phyloP scores from a whole-genome alignment of 2,113 vertebrate genomes.

The Brienomyrus brachyistius region DNA sequence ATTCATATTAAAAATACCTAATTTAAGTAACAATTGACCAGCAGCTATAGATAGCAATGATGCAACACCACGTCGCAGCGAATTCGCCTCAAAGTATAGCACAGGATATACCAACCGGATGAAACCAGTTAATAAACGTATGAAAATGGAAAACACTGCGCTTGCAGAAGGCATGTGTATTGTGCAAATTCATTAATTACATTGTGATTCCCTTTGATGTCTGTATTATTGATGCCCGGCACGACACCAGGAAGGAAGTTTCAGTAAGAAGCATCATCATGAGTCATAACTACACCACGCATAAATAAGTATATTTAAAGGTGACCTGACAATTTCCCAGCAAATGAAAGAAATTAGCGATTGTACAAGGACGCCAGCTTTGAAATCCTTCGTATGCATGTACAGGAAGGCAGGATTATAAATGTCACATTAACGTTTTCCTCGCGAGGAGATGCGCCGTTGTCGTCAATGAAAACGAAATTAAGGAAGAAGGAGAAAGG shows the following conservation, averaged over 20 bases:
- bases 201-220: neutral
- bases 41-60: neutral
- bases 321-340: neutral
- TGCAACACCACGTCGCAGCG: neutral
- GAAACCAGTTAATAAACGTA: neutral
- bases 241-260: neutral
- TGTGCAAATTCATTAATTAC: neutral
- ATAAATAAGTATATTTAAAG: neutral
- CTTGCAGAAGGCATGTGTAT: neutral
- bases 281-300: neutral
- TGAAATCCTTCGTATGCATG: neutral
- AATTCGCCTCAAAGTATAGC: neutral
- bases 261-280: neutral
- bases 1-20: neutral
- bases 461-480: neutral
- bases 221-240: neutral
- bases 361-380: neutral
- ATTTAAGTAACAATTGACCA: neutral
- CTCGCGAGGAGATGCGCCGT: neutral
- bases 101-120: neutral
- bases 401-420: neutral
- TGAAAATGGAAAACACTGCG: neutral
- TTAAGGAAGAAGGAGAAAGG: neutral
- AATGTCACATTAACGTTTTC: neutral
- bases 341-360: neutral